Conservation (phyloP, 2,797 vertebrate species). For the Gallinago stenura region DNA sequence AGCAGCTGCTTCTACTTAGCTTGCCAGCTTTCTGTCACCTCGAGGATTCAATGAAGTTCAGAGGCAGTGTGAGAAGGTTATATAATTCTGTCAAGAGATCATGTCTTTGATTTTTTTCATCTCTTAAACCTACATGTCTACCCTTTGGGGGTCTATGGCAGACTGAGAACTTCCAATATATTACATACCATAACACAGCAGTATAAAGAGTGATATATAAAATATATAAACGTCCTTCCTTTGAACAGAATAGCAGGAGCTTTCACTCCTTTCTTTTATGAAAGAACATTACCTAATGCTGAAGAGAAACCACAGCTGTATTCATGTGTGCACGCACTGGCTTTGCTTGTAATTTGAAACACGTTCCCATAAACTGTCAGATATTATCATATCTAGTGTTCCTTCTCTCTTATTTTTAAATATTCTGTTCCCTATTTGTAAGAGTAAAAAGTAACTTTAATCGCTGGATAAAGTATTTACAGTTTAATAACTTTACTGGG, state of each 20-base stretch:
- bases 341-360: slow-evolving; percentile 63
- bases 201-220: slow-evolving; percentile 38
- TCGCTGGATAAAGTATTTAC: background rate
- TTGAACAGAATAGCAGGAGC: slow-evolving; percentile 64
- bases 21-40: slow-evolving; percentile 44
- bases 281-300: slow-evolving; percentile 37
- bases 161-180: slow-evolving; percentile 61
- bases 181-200: slow-evolving; percentile 59
- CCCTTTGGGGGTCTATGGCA: slow-evolving; percentile 50
- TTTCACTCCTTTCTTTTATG: slow-evolving; percentile 51
- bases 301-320: slow-evolving; percentile 56
- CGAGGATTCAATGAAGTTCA: slow-evolving; percentile 34
- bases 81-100: slow-evolving; percentile 54
- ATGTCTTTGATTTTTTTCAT: slow-evolving; percentile 55
- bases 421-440: slow-evolving; percentile 3
- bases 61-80: slow-evolving; percentile 53
- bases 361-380: slow-evolving; percentile 27
- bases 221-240: slow-evolving; percentile 45
- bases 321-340: slow-evolving; percentile 22
- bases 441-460: slow-evolving; percentile 24
- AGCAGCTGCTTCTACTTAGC: slow-evolving; percentile 50
- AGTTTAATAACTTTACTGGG: background rate
- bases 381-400: slow-evolving; percentile 27
- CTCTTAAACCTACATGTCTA: slow-evolving; percentile 44
- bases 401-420: background rate